Conservation (phyloP, 2,797 vertebrate genomes). For the Parambassis ranga region DNA sequence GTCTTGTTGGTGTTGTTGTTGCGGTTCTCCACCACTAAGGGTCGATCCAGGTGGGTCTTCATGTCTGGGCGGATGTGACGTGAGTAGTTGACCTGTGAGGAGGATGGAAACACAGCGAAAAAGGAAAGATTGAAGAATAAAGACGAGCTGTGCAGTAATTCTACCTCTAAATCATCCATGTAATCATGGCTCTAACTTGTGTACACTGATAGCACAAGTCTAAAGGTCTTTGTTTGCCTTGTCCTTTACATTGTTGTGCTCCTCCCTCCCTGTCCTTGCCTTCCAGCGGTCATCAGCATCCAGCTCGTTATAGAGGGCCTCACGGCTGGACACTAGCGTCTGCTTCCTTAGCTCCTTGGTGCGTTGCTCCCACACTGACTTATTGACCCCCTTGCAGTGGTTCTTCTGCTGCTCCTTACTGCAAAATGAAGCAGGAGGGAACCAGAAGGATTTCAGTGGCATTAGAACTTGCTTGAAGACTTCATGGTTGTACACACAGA, state of each 20-base stretch:
- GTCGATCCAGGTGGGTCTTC: slow-evolving; percentile 94
- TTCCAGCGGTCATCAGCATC: slow-evolving; percentile 93
- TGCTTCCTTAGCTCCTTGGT: slow-evolving; percentile 93
- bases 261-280: slow-evolving; percentile 76
- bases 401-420: slow-evolving; percentile 96
- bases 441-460: background rate
- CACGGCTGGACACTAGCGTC: slow-evolving; percentile 90
- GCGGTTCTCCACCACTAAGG: slow-evolving; percentile 93
- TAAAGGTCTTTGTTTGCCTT: slow-evolving; percentile 64
- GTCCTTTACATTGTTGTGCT: slow-evolving; percentile 78
- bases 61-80: slow-evolving; percentile 89
- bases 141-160: no score
- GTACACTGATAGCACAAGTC: slow-evolving; percentile 77
- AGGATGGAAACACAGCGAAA: background rate
- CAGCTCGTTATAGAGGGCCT: slow-evolving; percentile 91
- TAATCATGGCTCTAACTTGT: slow-evolving; percentile 64
- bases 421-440: slow-evolving; percentile 31
- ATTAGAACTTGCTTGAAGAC: slow-evolving; percentile 14
- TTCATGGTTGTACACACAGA: slow-evolving; percentile 20
- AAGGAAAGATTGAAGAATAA: background rate
- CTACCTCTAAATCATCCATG: background rate
- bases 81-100: slow-evolving; percentile 80
- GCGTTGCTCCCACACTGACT: slow-evolving; percentile 96
- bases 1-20: slow-evolving; percentile 98
- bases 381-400: slow-evolving; percentile 82